Evolutionary conservation across 1,140 invertebrate genomes (phyloP), one percentile per base, ranked within the genome.

Genomic region (Rhagoletis zephyria): DNA sequence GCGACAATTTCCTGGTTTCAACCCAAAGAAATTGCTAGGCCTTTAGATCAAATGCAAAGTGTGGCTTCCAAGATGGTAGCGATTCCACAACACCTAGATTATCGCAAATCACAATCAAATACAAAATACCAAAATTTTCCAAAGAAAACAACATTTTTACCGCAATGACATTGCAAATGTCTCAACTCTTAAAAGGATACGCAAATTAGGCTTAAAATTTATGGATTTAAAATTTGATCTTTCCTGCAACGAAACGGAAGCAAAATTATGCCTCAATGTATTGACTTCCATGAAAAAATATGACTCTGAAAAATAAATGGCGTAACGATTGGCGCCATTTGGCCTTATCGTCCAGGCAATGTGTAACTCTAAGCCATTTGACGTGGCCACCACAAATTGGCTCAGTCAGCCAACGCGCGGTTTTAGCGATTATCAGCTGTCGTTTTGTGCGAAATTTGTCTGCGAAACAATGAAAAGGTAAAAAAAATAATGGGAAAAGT

Each of bases 341-440:
- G 48, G 7, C 19, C 74, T 81, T 81, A 81, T 81, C 74, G 67
- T 2, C 48, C 74, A 30, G 19, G 0, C 74, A 51, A 59, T 16
- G 16, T 81, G 74, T 30, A 81, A 81, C 10, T 19, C 74, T 6
- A 81, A 59, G 74, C 74, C 74, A 81, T 56, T 81, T 56, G 45
- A 56, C 48, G 45, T 81, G 48, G 48, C 74, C 74, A 81, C 74
- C 59, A 30, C 59, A 30, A 81, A 81, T 81, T 81, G 74, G 74
- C 74, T 81, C 74, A 81, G 74, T 59, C 74, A 81, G 74, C 56
- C 5, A 81, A 56, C 9, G 48, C 74, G 74, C 48, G 74, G 48
- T 81, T 81, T 81, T 30, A 19, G 19, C 74, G 74, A 30, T 81
- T 81, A 81, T 81, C 74, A 81, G 74, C 74, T 81, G 74, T 19